Base-by-base conservation (phyloP, 2,797 vertebrate species). In the Sebastes itinus region DNA sequence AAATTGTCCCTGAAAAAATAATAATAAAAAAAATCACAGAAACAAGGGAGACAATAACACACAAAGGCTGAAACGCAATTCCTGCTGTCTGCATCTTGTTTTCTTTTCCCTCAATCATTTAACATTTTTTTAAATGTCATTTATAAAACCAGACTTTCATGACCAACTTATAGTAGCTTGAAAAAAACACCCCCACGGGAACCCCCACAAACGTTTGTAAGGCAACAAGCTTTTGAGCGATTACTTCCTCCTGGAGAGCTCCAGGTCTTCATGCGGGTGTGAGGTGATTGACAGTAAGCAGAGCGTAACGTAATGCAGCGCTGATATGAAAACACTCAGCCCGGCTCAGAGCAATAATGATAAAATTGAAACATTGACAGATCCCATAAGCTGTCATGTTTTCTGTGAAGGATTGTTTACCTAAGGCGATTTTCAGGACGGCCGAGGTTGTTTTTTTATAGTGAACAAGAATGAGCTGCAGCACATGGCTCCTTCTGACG, bases 221-320 rank as follows among this genome's bases (percentile, higher is more conserved):
- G 52, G 71, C 62, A 63, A 22, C 58, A 63, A 52, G 68, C 46
- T 16, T 58, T 58, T 59, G 71, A 88, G 52, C n/a, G 33, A 70
- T 73, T 16, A 8, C 81, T 82, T 89, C 89, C 81, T 87, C 46
- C 27, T 20, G 75, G 52, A 77, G 79, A 77, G 62, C 72, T 52
- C 16, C 35, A 60, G 73, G 87, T 86, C 78, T 14, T 83, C 46
- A 61, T 66, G 85, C 1, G 49, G 65, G 73, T 82, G 85, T 9
- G 67, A 76, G 64, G 38, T 81, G 89, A 92, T 54, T 84, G 91
- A 85, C 90, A 78, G 84, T 22, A 23, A 86, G 82, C 77, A 78
- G 79, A 81, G 75, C 2, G 2, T 13, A 73, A 67, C 38, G 10
- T 38, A 71, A 83, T 30, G 73, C 73, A 42, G 70, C 6, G 14